Percentiles rank a stretch among this genome's conserved stretches.
phyloP scores from a whole-genome alignment of 2,888 invertebrate species.

The Troglohyphantes excavatus region DNA sequence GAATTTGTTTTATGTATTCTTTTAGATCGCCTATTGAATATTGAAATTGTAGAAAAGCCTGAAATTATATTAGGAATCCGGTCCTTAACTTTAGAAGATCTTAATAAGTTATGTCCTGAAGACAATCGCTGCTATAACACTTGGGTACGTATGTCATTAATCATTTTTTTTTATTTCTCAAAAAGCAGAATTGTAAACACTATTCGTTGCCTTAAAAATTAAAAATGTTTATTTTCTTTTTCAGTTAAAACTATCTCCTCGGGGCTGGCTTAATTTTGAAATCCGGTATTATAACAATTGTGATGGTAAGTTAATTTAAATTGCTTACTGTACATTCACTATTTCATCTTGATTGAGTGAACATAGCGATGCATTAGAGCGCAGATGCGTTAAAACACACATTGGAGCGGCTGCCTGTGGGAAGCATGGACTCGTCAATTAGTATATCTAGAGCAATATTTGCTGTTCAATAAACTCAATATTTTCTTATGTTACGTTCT shows the following conservation, averaged over 20 bases:
- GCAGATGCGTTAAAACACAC: too few species aligned
- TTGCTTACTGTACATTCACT: too few species aligned
- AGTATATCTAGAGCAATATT: too few species aligned
- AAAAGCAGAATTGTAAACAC: too few species aligned
- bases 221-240: neutral
- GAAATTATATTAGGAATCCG: neutral
- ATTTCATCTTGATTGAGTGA: too few species aligned
- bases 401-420: too few species aligned
- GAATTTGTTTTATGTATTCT: conserved; percentile 44
- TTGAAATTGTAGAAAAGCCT: conserved; percentile 54
- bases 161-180: too few species aligned
- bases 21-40: conserved; percentile 39
- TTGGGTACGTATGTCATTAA: conserved; percentile 25
- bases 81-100: conserved; percentile 32
- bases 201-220: too few species aligned
- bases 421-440: too few species aligned
- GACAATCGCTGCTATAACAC: conserved; percentile 21
- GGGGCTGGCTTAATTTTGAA: neutral
- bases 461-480: too few species aligned
- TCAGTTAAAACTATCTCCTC: conserved; percentile 30
- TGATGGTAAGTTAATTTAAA: conserved; percentile 16
- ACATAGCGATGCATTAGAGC: too few species aligned
- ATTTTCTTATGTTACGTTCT: too few species aligned
- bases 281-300: conserved; percentile 5
- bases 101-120: conserved; percentile 65